Base-by-base conservation (phyloP, 2,797 vertebrate species). In the Pangasius djambal region DNA sequence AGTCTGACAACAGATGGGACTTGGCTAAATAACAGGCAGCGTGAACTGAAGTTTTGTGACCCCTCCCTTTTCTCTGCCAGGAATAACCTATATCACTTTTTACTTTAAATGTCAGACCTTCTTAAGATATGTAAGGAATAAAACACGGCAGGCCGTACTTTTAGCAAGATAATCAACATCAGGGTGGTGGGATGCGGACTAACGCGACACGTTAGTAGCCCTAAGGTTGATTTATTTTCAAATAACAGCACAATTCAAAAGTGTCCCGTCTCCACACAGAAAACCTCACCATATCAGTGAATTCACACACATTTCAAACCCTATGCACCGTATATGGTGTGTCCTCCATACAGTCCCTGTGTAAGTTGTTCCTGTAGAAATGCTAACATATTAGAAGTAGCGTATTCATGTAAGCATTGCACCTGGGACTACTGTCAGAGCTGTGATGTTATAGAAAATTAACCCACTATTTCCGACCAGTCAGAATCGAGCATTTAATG, bases 21-120 rank as follows among this genome's bases (percentile, higher is more conserved):
- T 55, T 55, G 87, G 55, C 70, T 84, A 48, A 48, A 82, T 84
- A 78, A 85, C 83, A 90, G 89, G 83, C 86, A 74, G 90, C 72
- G 61, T 37, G 44, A 86, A 65, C 34, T 61, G 84, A 87, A 81
- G 65, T 59, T 44, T 75, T 75, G 57, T 59, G 20, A 18, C 9
- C 44, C 59, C 40, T 61, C 79, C 70, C 28, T 72, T 59, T 86
- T 72, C 44, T 40, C 57, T 87, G 50, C 50, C 78, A n/a, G n/a
- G n/a, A n/a, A n/a, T n/a, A n/a, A n/a, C n/a, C n/a, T n/a, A n/a
- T n/a, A n/a, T n/a, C n/a, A n/a, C n/a, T n/a, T n/a, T n/a, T 70
- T 81, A 82, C 67, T 72, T 72, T 88, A 81, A 86, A 40, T 48
- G 74, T 74, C 28, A 31, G 15, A 40, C 16, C 10, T n/a, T 50